phyloP scores from a whole-genome alignment of 2,113 vertebrate species.

The Neolamprologus brichardi region DNA sequence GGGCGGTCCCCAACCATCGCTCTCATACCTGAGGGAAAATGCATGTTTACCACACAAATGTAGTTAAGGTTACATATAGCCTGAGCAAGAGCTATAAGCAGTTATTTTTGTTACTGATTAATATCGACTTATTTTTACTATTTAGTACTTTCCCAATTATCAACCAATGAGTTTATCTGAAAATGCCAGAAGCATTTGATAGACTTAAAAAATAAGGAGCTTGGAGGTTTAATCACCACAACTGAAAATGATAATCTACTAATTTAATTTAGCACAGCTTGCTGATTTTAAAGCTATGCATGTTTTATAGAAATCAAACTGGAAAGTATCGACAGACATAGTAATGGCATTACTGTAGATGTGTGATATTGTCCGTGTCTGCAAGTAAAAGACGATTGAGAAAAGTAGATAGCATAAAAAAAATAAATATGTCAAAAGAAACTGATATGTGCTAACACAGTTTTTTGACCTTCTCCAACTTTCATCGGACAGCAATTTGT shows the following conservation, averaged over 20 bases:
- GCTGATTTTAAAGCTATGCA: neutral
- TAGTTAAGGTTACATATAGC: neutral
- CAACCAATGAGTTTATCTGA: neutral
- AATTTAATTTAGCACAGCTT: neutral
- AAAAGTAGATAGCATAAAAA: neutral
- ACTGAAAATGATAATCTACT: neutral
- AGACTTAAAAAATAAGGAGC: neutral
- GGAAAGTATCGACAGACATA: neutral
- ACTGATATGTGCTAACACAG: neutral
- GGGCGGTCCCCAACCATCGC: conserved; percentile 91
- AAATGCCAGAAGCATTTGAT: neutral
- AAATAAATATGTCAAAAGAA: neutral
- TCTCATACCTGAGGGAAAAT: conserved; percentile 81
- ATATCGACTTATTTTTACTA: neutral
- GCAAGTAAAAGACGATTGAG: neutral
- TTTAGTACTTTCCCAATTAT: neutral
- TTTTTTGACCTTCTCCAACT: conserved; percentile 48
- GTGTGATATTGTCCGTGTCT: neutral
- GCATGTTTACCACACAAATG: neutral
- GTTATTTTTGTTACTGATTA: neutral
- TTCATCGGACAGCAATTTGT: neutral
- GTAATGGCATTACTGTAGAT: neutral
- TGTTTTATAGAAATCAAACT: neutral
- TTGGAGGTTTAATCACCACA: neutral
- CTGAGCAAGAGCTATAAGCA: neutral